These are phyloP conservation scores for Distichodus sexfasciatus DNA, from an alignment of 2,797 vertebrate genomes.

Conservation along the genomic window DNA sequence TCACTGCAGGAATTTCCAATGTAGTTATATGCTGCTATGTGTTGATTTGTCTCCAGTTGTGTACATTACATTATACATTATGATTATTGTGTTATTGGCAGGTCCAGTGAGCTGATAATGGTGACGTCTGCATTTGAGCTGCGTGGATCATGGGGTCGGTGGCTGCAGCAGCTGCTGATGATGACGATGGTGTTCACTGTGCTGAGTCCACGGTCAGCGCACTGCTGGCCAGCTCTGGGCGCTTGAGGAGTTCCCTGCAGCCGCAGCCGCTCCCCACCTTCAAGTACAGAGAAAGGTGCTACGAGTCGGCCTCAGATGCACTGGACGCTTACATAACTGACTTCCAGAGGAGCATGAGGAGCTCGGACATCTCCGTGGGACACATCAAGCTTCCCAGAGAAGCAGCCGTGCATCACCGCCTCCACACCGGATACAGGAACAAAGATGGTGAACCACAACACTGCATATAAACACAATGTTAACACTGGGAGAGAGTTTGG, in stretches of 20 bases:
- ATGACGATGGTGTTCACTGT: slow-evolving; percentile 57
- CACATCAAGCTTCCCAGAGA: slow-evolving; percentile 52
- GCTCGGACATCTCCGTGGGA: slow-evolving; percentile 50
- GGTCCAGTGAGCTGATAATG: slow-evolving; percentile 4
- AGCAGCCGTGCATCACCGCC: slow-evolving; percentile 6
- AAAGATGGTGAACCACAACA: slow-evolving; percentile 63
- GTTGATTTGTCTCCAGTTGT: no score
- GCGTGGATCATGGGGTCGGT: slow-evolving; percentile 54
- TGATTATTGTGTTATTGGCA: background rate
- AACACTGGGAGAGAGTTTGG: no score
- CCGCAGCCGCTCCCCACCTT: slow-evolving; percentile 52
- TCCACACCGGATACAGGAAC: slow-evolving; percentile 54
- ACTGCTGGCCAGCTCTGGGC: slow-evolving; percentile 73
- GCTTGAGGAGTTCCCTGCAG: slow-evolving; percentile 54
- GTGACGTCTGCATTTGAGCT: background rate
- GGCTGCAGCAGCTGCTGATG: no score
- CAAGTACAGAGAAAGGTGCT: slow-evolving; percentile 76
- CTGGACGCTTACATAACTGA: slow-evolving; percentile 88
- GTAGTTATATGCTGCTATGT: no score
- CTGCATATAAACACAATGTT: background rate
- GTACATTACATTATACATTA: no score
- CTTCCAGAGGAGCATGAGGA: slow-evolving; percentile 68
- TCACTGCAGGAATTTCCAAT: no score
- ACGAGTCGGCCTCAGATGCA: slow-evolving; percentile 81
- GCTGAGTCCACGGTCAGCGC: slow-evolving; percentile 78